Evolutionary conservation across 1,140 invertebrate genomes (phyloP).

Genomic region (Heterodera carotae): DNA sequence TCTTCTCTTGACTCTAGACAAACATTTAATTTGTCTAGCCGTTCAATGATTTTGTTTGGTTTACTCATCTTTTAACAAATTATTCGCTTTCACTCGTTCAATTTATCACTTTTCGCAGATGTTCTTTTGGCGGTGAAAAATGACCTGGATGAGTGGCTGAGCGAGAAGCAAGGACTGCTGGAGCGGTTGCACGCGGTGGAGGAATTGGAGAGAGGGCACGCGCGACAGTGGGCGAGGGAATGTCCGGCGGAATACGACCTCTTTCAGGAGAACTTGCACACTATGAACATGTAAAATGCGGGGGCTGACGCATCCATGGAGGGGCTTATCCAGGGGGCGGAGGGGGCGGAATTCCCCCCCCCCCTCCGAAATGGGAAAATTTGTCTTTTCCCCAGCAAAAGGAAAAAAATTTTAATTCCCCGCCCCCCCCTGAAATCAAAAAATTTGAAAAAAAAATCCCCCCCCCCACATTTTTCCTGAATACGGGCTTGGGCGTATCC

Average conservation of each 20-base stretch:
- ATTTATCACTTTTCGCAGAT: neutral
- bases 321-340: too few species aligned
- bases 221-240: constrained; percentile 13
- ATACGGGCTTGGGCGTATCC: too few species aligned
- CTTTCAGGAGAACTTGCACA: constrained; percentile 20
- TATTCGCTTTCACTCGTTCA: neutral
- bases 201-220: neutral
- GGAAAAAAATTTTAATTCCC: too few species aligned
- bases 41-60: neutral
- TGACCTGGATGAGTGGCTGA: neutral
- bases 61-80: neutral
- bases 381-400: too few species aligned
- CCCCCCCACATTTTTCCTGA: too few species aligned
- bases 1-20: too few species aligned
- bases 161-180: constrained; percentile 10
- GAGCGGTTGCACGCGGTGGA: constrained; percentile 11
- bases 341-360: too few species aligned
- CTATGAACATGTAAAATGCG: constrained; percentile 22
- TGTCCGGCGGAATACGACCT: constrained; percentile 16
- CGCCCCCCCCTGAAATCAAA: too few species aligned
- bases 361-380: too few species aligned
- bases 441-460: too few species aligned
- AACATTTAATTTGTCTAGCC: too few species aligned
- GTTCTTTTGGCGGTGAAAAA: neutral
- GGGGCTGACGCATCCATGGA: too few species aligned